These are phyloP conservation scores for Ephialtes manifestator DNA, from an alignment of 2,888 invertebrate genomes.

Conservation along the genomic window DNA sequence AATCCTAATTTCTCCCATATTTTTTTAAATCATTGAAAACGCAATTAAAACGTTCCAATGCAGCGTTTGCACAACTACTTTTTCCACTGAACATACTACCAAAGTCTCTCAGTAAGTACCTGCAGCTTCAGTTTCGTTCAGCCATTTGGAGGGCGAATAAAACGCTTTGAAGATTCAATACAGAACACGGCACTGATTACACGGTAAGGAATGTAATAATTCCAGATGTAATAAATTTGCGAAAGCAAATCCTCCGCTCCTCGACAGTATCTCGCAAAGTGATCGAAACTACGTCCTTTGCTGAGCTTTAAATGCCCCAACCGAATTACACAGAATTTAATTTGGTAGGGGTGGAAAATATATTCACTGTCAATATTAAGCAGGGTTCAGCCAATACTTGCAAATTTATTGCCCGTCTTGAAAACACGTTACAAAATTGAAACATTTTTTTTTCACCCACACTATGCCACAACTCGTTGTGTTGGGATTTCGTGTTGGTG, in stretches of 20 bases:
- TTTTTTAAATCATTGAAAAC: neutral
- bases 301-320: neutral
- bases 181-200: neutral
- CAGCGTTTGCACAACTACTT: neutral
- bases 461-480: slow-evolving; percentile 1
- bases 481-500: neutral
- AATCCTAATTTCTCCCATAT: neutral
- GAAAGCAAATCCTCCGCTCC: neutral
- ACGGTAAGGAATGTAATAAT: neutral
- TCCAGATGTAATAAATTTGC: neutral
- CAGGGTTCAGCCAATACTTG: neutral
- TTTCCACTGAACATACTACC: neutral
- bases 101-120: neutral
- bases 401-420: slow-evolving; percentile 21
- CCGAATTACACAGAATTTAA: slow-evolving; percentile 2
- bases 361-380: neutral
- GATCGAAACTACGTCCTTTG: neutral
- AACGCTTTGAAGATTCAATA: neutral
- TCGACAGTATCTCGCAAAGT: neutral
- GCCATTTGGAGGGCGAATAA: neutral
- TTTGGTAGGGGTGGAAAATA: neutral
- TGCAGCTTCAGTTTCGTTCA: neutral
- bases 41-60: neutral
- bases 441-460: slow-evolving; percentile 34
- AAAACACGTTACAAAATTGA: slow-evolving; percentile 29